Evolutionary conservation across 2,888 invertebrate genomes (phyloP).

Genomic region (Arge pagana): DNA sequence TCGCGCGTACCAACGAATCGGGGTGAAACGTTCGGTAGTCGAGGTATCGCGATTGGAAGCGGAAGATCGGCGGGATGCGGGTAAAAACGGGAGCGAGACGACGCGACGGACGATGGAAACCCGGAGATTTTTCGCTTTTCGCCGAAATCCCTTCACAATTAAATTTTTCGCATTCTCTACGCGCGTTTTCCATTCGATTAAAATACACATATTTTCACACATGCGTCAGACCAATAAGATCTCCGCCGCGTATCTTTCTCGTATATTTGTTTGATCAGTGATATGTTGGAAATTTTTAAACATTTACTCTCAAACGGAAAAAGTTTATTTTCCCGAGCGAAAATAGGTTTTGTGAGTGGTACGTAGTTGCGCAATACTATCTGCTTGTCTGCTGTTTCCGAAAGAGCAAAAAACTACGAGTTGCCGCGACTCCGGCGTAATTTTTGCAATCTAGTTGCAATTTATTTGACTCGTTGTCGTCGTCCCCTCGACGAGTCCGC

Average conservation of each 20-base stretch:
- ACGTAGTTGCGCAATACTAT: slow-evolving; percentile 13
- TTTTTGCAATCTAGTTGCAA: too few species aligned
- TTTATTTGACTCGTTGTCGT: too few species aligned
- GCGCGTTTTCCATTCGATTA: neutral
- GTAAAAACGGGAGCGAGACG: too few species aligned
- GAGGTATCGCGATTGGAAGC: too few species aligned
- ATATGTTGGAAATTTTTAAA: slow-evolving; percentile 24
- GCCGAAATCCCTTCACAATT: too few species aligned
- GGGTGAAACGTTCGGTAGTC: too few species aligned
- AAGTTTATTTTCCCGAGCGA: slow-evolving; percentile 25
- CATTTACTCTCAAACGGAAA: slow-evolving; percentile 23
- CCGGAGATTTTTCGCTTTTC: too few species aligned
- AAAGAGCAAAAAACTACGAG: slow-evolving; percentile 2
- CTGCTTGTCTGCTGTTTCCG: slow-evolving; percentile 4
- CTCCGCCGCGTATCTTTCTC: slow-evolving; percentile 16
- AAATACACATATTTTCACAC: slow-evolving; percentile 16
- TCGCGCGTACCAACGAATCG: too few species aligned
- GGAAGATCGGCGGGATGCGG: too few species aligned
- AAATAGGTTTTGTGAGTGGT: slow-evolving; percentile 24
- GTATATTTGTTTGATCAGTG: slow-evolving; percentile 25
- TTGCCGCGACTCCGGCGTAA: too few species aligned
- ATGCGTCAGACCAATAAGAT: slow-evolving; percentile 27
- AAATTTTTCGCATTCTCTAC: neutral
- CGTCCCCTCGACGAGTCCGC: too few species aligned
- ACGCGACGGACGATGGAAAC: too few species aligned